Percentiles rank a stretch among this genome's conserved stretches.
Conservation (phyloP, 2,797 vertebrate genomes). For the Oreochromis grahami region DNA sequence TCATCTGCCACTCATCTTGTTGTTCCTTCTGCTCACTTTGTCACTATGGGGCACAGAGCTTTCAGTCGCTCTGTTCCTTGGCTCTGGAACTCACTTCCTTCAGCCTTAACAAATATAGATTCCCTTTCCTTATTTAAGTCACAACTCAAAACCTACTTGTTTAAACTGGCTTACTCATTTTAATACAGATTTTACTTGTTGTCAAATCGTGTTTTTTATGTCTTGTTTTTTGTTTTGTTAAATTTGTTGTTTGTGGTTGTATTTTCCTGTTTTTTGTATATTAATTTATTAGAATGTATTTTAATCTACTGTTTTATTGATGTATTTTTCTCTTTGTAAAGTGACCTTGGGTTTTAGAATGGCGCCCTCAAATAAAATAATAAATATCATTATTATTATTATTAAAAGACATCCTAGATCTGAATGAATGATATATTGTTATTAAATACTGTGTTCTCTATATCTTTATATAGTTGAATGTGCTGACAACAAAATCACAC, state of each 20-base stretch:
- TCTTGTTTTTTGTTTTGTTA: too few relatives aligned
- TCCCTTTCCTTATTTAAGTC: neutral
- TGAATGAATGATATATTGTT: neutral
- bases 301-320: too few relatives aligned
- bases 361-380: neutral
- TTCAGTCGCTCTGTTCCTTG: neutral
- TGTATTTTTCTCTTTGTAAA: neutral
- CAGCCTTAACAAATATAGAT: neutral
- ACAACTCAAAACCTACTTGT: neutral
- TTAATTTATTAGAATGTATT: neutral
- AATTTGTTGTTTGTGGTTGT: neutral
- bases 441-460: neutral
- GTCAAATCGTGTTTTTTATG: fast-evolving
- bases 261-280: neutral
- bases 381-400: neutral
- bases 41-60: neutral
- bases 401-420: neutral
- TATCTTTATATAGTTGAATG: too few relatives aligned
- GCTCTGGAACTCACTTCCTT: neutral
- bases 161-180: neutral
- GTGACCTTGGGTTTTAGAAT: neutral
- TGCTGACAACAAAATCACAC: too few relatives aligned
- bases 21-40: fast-evolving
- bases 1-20: neutral
- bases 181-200: too few relatives aligned